Evolutionary conservation across 2,113 vertebrate genomes (phyloP).

Genomic region (Gymnobelideus leadbeateri): DNA sequence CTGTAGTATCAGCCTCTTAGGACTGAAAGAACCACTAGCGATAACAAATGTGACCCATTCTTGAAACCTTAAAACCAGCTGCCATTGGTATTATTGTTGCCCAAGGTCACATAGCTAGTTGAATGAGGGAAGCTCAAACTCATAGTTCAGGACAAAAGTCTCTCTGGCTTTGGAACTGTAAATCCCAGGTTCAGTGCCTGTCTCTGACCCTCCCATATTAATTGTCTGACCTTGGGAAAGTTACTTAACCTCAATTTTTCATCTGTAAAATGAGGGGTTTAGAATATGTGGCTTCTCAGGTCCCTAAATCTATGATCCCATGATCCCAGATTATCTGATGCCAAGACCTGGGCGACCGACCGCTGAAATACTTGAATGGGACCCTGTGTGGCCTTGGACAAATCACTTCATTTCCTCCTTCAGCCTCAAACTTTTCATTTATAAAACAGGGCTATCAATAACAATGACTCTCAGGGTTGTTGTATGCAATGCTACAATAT

Average conservation of each 20-base stretch:
- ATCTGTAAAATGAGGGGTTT: neutral
- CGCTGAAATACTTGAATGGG: neutral
- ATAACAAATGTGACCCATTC: neutral
- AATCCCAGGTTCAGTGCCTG: neutral
- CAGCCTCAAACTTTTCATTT: neutral
- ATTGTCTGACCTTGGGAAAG: neutral
- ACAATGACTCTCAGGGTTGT: neutral
- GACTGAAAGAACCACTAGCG: neutral
- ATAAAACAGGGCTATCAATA: neutral
- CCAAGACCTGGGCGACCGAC: neutral
- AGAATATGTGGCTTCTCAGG: neutral
- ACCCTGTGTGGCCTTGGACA: neutral
- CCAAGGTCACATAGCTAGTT: neutral
- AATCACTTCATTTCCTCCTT: neutral
- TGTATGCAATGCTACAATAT: neutral
- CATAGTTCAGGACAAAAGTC: neutral
- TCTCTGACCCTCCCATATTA: neutral
- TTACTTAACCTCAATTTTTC: neutral
- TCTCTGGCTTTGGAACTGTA: neutral
- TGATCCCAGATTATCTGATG: neutral
- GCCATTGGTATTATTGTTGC: neutral
- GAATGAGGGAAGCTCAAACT: neutral
- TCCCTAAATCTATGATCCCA: neutral
- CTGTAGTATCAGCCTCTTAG: neutral
- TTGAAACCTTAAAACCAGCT: neutral